Percentiles rank a stretch among this genome's conserved stretches.
Evolutionary conservation across 2,888 invertebrate species (phyloP).

Genomic region (Troides oblongomaculatus): DNA sequence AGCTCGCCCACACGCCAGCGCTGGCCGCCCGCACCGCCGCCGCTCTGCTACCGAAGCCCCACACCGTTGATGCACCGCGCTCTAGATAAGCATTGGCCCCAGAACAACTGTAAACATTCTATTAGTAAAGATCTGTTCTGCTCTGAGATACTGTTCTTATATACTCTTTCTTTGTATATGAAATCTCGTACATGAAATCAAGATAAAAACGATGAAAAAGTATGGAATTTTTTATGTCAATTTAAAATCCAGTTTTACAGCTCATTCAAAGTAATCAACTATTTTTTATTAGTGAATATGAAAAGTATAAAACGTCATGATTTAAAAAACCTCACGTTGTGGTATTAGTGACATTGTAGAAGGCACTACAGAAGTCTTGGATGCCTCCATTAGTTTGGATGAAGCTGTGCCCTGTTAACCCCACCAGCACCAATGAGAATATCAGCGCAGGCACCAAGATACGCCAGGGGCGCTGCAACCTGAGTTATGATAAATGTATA

Average conservation of each 20-base stretch:
- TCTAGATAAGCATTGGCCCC: constrained; percentile 55
- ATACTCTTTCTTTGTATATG: too few species aligned
- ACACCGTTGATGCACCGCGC: constrained; percentile 47
- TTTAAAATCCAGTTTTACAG: too few species aligned
- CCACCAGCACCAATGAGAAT: constrained; percentile 64
- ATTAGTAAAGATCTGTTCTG: neutral
- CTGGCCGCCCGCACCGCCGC: constrained; percentile 57
- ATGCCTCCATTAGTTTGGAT: constrained; percentile 62
- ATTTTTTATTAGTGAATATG: neutral
- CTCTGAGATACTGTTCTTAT: too few species aligned
- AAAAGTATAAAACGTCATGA: neutral
- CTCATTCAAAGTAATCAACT: too few species aligned
- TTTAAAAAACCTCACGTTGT: constrained; percentile 51
- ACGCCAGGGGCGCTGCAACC: constrained; percentile 66
- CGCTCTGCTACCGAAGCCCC: constrained; percentile 55
- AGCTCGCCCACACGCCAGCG: constrained; percentile 63
- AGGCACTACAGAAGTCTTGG: constrained; percentile 62
- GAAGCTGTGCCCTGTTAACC: constrained; percentile 66
- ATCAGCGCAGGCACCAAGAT: constrained; percentile 65
- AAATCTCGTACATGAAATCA: too few species aligned
- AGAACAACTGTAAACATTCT: constrained; percentile 53
- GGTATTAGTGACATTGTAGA: constrained; percentile 59
- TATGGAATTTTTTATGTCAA: too few species aligned
- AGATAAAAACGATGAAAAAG: too few species aligned
- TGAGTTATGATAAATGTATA: constrained; percentile 34